Percentiles rank a stretch among this genome's conserved stretches.
These are phyloP conservation scores for Sebastes trivittatus DNA, from an alignment of 2,797 vertebrate genomes.

Conservation along the genomic window DNA sequence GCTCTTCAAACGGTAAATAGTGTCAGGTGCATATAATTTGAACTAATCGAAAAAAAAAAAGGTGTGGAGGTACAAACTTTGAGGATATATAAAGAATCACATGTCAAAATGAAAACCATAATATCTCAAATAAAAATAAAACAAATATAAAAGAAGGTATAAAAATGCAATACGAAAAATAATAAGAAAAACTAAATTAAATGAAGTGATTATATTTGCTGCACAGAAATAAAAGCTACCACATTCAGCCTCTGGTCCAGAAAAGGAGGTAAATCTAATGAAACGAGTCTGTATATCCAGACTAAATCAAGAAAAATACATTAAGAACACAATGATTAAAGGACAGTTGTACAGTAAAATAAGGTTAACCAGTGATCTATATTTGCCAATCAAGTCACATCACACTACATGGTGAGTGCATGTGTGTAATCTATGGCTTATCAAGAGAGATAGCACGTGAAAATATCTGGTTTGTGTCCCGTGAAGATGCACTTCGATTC, in stretches of 20 bases:
- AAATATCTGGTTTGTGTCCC: constrained; percentile 4
- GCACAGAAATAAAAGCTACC: background rate
- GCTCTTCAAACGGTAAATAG: background rate
- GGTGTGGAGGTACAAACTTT: background rate
- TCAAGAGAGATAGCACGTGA: background rate
- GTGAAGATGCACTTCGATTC: constrained; percentile 20
- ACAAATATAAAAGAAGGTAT: background rate
- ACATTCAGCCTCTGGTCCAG: background rate
- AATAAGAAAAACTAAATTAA: background rate
- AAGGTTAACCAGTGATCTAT: background rate
- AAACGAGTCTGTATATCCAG: background rate
- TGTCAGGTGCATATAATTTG: background rate
- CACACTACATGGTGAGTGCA: background rate
- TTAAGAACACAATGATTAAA: background rate
- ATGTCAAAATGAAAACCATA: background rate
- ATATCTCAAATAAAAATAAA: background rate
- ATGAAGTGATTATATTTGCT: background rate
- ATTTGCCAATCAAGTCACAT: background rate
- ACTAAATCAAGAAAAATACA: background rate
- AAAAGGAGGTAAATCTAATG: background rate
- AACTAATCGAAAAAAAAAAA: too few species aligned
- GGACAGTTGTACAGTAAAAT: background rate
- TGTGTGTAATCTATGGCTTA: background rate
- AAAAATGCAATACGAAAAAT: too few species aligned
- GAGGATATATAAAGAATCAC: background rate